phyloP scores from a whole-genome alignment of 1,140 invertebrate genomes.

The Drosophila serrata region DNA sequence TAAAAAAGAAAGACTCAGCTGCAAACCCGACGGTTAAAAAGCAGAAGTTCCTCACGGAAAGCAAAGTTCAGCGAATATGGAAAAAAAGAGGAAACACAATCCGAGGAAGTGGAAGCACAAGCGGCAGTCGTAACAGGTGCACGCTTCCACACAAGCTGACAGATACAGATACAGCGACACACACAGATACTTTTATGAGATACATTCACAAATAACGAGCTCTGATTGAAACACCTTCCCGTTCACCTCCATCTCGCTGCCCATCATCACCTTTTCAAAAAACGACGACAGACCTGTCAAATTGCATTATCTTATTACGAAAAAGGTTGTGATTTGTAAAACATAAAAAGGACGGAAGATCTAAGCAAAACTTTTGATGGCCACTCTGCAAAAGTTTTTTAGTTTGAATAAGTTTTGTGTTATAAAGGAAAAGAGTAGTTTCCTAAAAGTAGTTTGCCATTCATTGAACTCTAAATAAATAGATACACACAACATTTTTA shows the following conservation, averaged over 20 bases:
- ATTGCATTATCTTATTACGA: neutral
- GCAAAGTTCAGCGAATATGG: slow-evolving; percentile 43
- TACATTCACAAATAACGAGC: slow-evolving; percentile 27
- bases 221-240: slow-evolving; percentile 44
- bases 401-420: neutral
- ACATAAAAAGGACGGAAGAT: neutral
- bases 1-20: slow-evolving; percentile 7
- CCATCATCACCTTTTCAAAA: slow-evolving; percentile 15
- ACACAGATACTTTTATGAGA: neutral
- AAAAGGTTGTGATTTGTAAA: slow-evolving; percentile 9
- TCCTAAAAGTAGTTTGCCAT: neutral
- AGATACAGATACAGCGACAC: slow-evolving; percentile 14
- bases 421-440: neutral
- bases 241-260: slow-evolving; percentile 14
- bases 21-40: slow-evolving; percentile 27
- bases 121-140: slow-evolving; percentile 45
- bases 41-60: slow-evolving; percentile 34
- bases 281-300: slow-evolving; percentile 8
- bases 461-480: neutral
- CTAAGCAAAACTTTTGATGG: neutral
- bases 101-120: slow-evolving; percentile 7
- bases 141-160: slow-evolving; percentile 38
- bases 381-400: neutral
- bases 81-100: slow-evolving; percentile 7
- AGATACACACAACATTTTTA: neutral